Conservation (phyloP, 2,888 invertebrate genomes). For the Latrodectus elegans region DNA sequence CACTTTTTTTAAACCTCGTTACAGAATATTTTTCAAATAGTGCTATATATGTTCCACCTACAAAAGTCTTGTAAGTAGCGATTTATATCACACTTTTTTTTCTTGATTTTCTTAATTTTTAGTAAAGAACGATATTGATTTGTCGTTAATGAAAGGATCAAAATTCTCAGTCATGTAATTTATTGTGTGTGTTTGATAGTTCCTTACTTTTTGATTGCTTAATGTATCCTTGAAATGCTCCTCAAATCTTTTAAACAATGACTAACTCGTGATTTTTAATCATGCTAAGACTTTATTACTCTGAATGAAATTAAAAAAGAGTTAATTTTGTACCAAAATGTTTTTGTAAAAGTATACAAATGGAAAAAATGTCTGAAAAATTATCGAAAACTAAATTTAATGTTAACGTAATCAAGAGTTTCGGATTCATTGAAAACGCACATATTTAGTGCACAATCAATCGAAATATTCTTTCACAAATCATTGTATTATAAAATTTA, state of each 20-base stretch:
- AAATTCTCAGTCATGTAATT: too few relatives aligned
- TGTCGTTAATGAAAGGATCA: background rate
- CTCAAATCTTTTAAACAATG: background rate
- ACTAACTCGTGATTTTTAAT: background rate
- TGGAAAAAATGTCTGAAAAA: too few relatives aligned
- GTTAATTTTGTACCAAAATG: too few relatives aligned
- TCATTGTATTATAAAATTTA: too few relatives aligned
- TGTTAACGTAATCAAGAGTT: too few relatives aligned
- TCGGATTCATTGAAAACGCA: too few relatives aligned
- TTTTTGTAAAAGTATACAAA: too few relatives aligned
- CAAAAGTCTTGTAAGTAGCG: slow-evolving; percentile 56
- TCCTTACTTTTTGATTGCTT: too few relatives aligned
- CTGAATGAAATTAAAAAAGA: background rate
- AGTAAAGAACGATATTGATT: slow-evolving; percentile 4
- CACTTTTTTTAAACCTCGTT: slow-evolving; percentile 22
- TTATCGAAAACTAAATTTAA: too few relatives aligned
- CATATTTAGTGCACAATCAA: too few relatives aligned
- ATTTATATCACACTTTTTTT: slow-evolving; percentile 4
- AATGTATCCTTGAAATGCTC: background rate
- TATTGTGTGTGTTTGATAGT: background rate
- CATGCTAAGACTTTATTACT: background rate
- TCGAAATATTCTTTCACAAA: too few relatives aligned
- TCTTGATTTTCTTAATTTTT: slow-evolving; percentile 22
- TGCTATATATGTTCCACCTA: slow-evolving; percentile 65
- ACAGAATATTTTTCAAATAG: slow-evolving; percentile 42